Evolutionary conservation across 2,113 vertebrate genomes (phyloP).

Genomic region (Ammodytes dubius): DNA sequence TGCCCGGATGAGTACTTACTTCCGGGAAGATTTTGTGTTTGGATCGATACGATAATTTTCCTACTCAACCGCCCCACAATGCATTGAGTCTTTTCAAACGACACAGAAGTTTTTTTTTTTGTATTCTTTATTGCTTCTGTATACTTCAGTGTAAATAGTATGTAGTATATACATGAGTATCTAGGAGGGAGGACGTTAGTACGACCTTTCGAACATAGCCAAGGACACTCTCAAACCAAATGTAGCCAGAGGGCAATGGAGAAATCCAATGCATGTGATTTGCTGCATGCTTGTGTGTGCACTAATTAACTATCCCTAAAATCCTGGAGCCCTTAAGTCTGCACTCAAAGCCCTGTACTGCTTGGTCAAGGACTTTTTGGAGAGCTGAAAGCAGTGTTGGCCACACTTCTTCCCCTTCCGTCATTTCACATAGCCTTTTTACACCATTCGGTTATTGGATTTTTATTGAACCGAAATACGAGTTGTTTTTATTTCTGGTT

Average conservation of each 20-base stretch:
- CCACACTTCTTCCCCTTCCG: neutral
- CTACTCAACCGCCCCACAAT: too few species aligned
- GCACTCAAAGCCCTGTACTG: slow-evolving; percentile 20
- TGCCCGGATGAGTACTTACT: too few species aligned
- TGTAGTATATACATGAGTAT: too few species aligned
- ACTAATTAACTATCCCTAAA: slow-evolving; percentile 11
- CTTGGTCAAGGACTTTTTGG: slow-evolving; percentile 9
- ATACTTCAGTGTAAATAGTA: too few species aligned
- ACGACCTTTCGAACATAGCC: too few species aligned
- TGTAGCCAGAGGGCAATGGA: neutral
- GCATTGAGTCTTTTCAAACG: too few species aligned
- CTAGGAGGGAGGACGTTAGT: too few species aligned
- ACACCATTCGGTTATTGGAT: neutral
- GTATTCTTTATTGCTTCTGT: too few species aligned
- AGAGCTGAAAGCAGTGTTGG: slow-evolving; percentile 12
- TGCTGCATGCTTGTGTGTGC: neutral
- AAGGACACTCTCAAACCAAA: neutral
- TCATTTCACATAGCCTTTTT: slow-evolving; percentile 15
- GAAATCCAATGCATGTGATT: neutral
- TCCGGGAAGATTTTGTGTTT: too few species aligned
- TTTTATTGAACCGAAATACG: slow-evolving; percentile 10
- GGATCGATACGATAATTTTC: too few species aligned
- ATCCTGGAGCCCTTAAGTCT: slow-evolving; percentile 23
- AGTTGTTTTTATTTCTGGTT: neutral
- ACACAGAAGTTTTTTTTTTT: too few species aligned